Evolutionary conservation across 2,113 vertebrate genomes (phyloP), one percentile per base, ranked within the genome.

Genomic region (Odobenus rosmarus): DNA sequence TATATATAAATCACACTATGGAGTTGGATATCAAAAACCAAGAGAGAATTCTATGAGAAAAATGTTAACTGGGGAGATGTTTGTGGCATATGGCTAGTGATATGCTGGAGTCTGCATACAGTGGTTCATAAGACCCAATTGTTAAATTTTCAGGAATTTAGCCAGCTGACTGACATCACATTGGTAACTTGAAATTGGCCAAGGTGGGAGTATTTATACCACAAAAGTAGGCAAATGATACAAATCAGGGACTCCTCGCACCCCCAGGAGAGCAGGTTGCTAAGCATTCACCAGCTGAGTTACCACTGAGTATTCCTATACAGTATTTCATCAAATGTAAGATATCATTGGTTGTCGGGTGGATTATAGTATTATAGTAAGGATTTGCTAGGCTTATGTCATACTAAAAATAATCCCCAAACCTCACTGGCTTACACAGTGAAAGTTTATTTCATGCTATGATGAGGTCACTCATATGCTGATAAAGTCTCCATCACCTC

Each of bases 141-240:
- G 61, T 92, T 72, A 93, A 83, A 72, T 28, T 64, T 88, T 84
- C 26, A 86, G 51, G n/a, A 92, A 71, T 93, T 97, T 71, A 62
- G 82, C 57, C 86, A 71, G 19, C 33, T 94, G 61, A 61, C 7
- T 51, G 55, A 36, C 28, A 14, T 96, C 80, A 90, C 49, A 90
- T 1, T 67, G 9, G 55, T 84, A 76, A 72, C 46, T 76, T 67
- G 51, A 84, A 96, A 95, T 51, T 69, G 28, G 67, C 57, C 80
- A 59, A 26, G 9, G 4, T 88, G 28, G 82, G 36, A 90, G 7
- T 46, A 81, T 71, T 89, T 76, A n/a, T 26, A 84, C 21, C 31
- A 88, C 49, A 76, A 87, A 96, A 87, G 86, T 39, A 86, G 49
- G 42, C 15, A 67, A 96, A 69, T 55, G 33, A 19, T 39, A 46